Evolutionary conservation across 2,888 invertebrate genomes (phyloP).

Genomic region (Willowsia nigromaculata): DNA sequence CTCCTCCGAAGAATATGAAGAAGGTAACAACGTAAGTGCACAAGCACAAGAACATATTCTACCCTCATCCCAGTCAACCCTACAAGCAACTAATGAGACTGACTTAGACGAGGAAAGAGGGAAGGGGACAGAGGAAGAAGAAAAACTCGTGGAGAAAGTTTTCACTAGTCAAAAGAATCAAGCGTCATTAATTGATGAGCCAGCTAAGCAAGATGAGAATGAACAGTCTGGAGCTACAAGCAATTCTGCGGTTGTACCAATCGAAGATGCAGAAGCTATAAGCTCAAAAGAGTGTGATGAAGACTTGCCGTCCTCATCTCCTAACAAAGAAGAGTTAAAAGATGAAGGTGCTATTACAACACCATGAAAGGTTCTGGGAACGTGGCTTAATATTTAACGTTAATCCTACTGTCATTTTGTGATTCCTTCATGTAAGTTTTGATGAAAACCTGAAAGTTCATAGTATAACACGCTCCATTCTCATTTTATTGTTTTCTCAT

Average conservation of each 20-base stretch:
- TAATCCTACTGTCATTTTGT: background rate
- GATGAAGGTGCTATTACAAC: background rate
- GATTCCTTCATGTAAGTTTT: background rate
- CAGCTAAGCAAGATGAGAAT: background rate
- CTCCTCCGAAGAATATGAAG: slow-evolving; percentile 34
- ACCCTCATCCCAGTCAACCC: slow-evolving; percentile 43
- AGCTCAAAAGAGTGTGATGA: background rate
- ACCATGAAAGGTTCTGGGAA: background rate
- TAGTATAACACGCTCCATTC: no score
- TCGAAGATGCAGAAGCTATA: background rate
- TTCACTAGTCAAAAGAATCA: slow-evolving; percentile 55
- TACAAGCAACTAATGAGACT: slow-evolving; percentile 32
- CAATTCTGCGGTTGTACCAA: background rate
- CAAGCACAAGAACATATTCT: slow-evolving; percentile 18
- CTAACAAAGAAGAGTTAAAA: background rate
- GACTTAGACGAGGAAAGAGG: background rate
- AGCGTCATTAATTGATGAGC: slow-evolving; percentile 63
- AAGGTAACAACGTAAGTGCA: slow-evolving; percentile 25
- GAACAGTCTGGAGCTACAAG: background rate
- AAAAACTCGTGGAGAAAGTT: slow-evolving; percentile 55
- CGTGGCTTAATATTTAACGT: background rate
- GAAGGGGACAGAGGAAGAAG: background rate
- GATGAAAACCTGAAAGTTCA: no score
- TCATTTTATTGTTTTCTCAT: background rate
- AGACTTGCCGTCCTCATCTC: background rate